Evolutionary conservation across 2,888 invertebrate species (phyloP).

Genomic region (Parthenolecanium corni): DNA sequence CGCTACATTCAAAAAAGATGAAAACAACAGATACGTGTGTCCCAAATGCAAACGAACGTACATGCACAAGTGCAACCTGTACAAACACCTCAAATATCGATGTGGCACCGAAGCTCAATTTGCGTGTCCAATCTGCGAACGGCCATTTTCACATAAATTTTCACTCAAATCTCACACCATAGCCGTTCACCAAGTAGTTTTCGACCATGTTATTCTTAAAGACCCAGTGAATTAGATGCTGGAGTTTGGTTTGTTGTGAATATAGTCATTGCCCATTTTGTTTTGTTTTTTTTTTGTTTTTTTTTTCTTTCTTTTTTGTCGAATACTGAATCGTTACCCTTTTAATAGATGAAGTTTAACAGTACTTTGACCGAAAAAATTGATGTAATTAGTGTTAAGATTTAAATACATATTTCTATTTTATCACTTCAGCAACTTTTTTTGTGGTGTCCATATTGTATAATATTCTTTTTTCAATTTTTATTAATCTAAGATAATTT

Average conservation of each 20-base stretch:
- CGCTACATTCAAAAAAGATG: neutral
- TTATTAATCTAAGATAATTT: no score
- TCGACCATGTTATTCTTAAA: neutral
- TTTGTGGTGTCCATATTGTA: no score
- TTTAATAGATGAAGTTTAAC: no score
- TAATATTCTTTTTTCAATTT: no score
- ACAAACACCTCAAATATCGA: slow-evolving; percentile 34
- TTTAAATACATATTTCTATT: no score
- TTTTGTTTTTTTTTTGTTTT: neutral
- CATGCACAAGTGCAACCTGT: slow-evolving; percentile 29
- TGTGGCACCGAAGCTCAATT: slow-evolving; percentile 39
- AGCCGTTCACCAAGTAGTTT: slow-evolving; percentile 21
- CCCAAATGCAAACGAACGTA: slow-evolving; percentile 30
- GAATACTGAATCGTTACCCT: no score
- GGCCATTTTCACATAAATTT: slow-evolving; percentile 30
- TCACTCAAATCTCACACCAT: slow-evolving; percentile 31
- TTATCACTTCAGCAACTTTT: no score
- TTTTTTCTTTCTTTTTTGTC: no score
- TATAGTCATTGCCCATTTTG: neutral
- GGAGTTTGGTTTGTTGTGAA: neutral
- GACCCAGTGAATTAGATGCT: neutral
- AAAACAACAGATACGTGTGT: neutral
- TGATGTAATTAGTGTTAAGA: no score
- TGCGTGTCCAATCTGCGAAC: slow-evolving; percentile 36
- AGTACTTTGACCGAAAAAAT: no score